Evolutionary conservation across 2,797 vertebrate species (phyloP), one percentile per base, ranked within the genome.

Genomic region (Odontamblyopus lacepedii): DNA sequence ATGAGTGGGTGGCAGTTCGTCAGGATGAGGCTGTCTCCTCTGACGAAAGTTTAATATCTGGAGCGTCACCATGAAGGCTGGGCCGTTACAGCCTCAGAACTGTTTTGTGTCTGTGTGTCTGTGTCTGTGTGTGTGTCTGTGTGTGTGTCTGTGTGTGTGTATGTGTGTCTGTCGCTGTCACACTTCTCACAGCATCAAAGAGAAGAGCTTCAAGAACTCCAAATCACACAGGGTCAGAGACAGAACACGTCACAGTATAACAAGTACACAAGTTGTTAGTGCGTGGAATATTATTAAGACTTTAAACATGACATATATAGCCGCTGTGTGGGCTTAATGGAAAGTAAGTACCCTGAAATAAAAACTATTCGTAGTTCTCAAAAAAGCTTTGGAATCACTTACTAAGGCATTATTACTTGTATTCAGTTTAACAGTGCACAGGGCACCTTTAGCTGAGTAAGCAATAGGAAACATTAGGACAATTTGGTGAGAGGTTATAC

Each of bases 1-100:
- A 51, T 2, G 48, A 64, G 57, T 55, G 65, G 16, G 55, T 35
- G 78, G 59, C 69, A 76, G 63, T 69, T 32, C 62, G 61, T 61
- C 63, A 71, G 8, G 41, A 56, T 18, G 35, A 68, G 26, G 66
- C 50, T 26, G 30, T 16, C 23, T 13, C 9, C 23, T 11, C 35
- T 59, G 53, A 30, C 55, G n/a, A 18, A 59, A 48, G 63, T 66
- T 69, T 68, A 23, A 74, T 38, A 44, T 41, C 67, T 61, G 27
- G 59, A 19, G 50, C 69, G 68, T 81, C 63, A 74, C 12, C 38
- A 30, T 53, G 55, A 26, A 4, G 29, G 18, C n/a, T 63, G 19
- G 0, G 51, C 13, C 59, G 35, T 57, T 38, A 29, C 59, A 8
- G 59, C 55, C 9, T 57, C 9, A 26, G 55, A 56, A 56, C n/a